Base-by-base conservation (phyloP, 37 sponge, comb jelly and placozoan species). In the Agelas oroides region DNA sequence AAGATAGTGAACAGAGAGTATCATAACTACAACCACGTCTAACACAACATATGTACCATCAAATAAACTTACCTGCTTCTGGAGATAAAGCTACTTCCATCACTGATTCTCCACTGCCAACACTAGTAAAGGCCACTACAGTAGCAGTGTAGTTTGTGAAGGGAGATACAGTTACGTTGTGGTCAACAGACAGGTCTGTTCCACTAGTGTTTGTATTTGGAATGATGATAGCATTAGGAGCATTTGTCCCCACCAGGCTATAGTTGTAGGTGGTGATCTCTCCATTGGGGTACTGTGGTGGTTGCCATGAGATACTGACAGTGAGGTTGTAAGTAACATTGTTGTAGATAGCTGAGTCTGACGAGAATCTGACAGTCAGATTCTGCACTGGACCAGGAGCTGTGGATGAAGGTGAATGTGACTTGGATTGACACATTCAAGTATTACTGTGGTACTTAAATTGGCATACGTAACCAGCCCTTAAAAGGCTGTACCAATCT, bases 41-140 rank as follows among this genome's bases (percentile, higher is more conserved):
- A 23, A 46, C 46, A 46, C 46, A 12, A 3, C 3, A 46, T 46
- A 46, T 12, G 3, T 46, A n/a, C n/a, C n/a, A n/a, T n/a, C n/a
- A n/a, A n/a, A n/a, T n/a, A n/a, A n/a, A n/a, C n/a, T 46, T 83
- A 84, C 85, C 69, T 54, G 76, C 85, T 76, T 84, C 76, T 27
- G 76, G 76, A 1, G 85, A 67, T 32, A 11, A 15, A 39, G 38
- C 14, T 1, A 31, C 54, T 20, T n/a, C 59, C 0, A 2, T 75
- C 5, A 8, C 24, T 24, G 32, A 20, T 34, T 53, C 76, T 57
- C 59, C 58, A 38, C 30, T 30, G 6, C 76, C 76, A 57, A 32
- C 59, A 46, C 53, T 46, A 12, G 75, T 60, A 2, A 0, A 33
- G 52, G 75, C 53, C n/a, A 65, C 64, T 30, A 61, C 60, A 74